Evolutionary conservation across 2,113 vertebrate genomes (phyloP).

Genomic region (Plotosus lineatus): DNA sequence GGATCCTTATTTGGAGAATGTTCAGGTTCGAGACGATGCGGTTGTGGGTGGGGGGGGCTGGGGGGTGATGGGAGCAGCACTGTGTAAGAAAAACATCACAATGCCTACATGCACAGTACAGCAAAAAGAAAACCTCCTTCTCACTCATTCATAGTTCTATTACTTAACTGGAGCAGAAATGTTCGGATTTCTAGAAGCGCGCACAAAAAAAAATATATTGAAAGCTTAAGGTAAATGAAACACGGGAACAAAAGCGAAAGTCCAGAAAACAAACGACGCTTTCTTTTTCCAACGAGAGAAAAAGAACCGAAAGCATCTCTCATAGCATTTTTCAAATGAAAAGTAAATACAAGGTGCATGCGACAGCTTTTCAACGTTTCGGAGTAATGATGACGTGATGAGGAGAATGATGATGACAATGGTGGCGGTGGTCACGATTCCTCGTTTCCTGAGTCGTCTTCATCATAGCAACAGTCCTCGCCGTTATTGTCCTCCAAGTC

Average conservation of each 20-base stretch:
- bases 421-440: constrained; percentile 84
- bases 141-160: not conserved
- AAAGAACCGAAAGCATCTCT: constrained; percentile 13
- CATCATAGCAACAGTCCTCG: constrained; percentile 87
- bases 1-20: constrained; percentile 1
- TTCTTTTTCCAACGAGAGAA: constrained; percentile 7
- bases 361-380: constrained; percentile 54
- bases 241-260: not conserved
- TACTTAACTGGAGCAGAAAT: not conserved
- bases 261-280: constrained; percentile 19
- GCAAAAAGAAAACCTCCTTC: not conserved
- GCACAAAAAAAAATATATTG: not conserved
- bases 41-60: too few relatives aligned
- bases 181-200: not conserved
- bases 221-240: not conserved
- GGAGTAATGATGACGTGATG: constrained; percentile 18
- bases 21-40: too few relatives aligned
- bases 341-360: constrained; percentile 49
- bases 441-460: constrained; percentile 90
- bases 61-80: constrained; percentile 8
- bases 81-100: constrained; percentile 4
- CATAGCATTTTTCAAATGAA: constrained; percentile 37
- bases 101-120: constrained; percentile 1
- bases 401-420: not conserved
- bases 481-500: constrained; percentile 79